Base-by-base conservation (phyloP, 2,888 invertebrate genomes). In the Oligia fasciuncula region DNA sequence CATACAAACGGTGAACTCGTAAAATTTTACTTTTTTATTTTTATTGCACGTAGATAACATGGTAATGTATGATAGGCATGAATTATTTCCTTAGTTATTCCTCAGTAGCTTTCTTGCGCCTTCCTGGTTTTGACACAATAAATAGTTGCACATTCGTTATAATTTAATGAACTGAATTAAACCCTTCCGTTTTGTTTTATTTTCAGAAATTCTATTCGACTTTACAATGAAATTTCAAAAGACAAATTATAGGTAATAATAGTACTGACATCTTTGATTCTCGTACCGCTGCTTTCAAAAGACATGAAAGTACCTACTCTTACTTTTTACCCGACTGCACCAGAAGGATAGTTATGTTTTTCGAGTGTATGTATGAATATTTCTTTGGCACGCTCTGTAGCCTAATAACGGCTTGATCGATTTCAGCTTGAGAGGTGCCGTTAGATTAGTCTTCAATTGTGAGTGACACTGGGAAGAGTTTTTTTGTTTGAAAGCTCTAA, bases 31-130 rank as follows among this genome's bases (percentile, higher is more conserved):
- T 80, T 87, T 84, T 85, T 86, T 80, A 66, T 71, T 84, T 82
- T 85, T 80, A 83, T 78, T 87, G 72, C 76, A 70, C 71, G 74
- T 49, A 82, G 83, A 86, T 85, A 89, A 84, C 84, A 84, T 76
- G 69, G 71, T 80, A 83, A 83, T 81, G 79, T 76, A 70, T 80
- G 83, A 83, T 78, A 82, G 76, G 43, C 79, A 75, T 78, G 75
- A 78, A 80, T 84, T 80, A 78, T 80, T 71, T 76, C 73, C 73
- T 85, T 80, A 73, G 75, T 77, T 80, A 85, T 83, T 75, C 51
- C 67, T 75, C 67, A 75, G 66, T 40, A 43, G 70, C 40, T 77
- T 85, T 82, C 83, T 79, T 73, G 76, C 40, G 29, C 78, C 13
- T 78, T 73, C 68, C 79, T 76, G 72, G 54, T 73, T 77, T 74